Conservation (phyloP, 2,797 vertebrate species). For the Semotilus atromaculatus region DNA sequence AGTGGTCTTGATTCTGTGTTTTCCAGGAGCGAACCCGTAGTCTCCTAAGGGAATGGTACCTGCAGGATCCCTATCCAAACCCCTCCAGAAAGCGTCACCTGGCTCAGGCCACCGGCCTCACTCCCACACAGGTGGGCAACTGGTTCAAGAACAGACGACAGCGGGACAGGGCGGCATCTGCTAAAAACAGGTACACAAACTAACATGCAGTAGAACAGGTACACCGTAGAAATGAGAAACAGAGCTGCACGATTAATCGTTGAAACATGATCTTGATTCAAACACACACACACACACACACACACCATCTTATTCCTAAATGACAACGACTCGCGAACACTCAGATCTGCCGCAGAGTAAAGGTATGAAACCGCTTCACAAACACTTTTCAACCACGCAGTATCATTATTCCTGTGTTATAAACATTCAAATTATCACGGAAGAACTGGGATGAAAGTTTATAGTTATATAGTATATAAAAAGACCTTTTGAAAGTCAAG, state of each 20-base stretch:
- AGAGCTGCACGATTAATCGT: background rate
- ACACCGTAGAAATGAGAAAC: background rate
- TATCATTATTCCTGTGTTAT: background rate
- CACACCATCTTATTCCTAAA: background rate
- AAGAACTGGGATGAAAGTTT: background rate
- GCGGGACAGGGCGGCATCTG: conserved; percentile 81
- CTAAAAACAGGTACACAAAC: conserved; percentile 78
- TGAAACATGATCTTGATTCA: background rate
- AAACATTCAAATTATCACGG: background rate
- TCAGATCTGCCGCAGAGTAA: too few relatives aligned
- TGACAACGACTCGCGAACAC: background rate
- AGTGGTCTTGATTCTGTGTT: background rate
- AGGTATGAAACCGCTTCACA: background rate
- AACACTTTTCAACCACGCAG: background rate
- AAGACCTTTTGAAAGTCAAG: background rate
- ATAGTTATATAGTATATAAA: background rate
- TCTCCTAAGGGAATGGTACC: conserved; percentile 84
- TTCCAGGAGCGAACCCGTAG: conserved; percentile 81
- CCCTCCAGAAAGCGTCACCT: conserved; percentile 82
- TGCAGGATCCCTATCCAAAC: conserved; percentile 85
- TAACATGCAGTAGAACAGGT: background rate
- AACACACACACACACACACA: background rate
- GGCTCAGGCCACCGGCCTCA: conserved; percentile 84
- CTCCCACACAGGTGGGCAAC: conserved; percentile 84
- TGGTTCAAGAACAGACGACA: conserved; percentile 87